phyloP scores from a whole-genome alignment of 2,113 vertebrate genomes.

The Gallinago undulata region DNA sequence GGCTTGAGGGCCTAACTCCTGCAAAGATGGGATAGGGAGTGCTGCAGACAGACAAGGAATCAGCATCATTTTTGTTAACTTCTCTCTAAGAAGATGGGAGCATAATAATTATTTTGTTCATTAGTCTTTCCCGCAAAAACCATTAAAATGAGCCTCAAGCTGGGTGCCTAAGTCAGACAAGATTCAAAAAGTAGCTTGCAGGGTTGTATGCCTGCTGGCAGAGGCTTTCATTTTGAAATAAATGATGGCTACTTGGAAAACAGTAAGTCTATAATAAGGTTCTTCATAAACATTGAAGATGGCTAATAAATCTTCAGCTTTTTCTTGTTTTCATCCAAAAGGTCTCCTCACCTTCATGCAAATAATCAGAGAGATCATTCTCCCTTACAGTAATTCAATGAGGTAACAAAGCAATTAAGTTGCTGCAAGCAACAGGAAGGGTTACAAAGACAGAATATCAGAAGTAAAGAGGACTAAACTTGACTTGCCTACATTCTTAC shows the following conservation, averaged over 20 bases:
- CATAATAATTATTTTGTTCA: background rate
- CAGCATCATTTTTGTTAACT: background rate
- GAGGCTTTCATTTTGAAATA: background rate
- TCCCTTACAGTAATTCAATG: background rate
- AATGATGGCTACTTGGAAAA: background rate
- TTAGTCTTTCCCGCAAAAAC: background rate
- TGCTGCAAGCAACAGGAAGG: background rate
- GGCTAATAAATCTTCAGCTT: background rate
- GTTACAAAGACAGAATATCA: background rate
- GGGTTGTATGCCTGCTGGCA: rapidly evolving
- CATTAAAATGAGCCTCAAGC: background rate
- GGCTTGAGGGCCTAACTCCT: background rate
- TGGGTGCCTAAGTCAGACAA: background rate
- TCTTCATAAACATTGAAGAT: background rate
- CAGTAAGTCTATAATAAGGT: background rate
- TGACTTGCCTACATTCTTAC: background rate
- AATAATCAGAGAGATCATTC: background rate
- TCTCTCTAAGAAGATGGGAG: background rate
- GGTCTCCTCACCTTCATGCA: background rate
- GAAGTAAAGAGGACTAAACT: background rate
- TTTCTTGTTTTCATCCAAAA: background rate
- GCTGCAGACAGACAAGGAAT: background rate
- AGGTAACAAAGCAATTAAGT: background rate
- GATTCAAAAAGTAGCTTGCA: background rate
- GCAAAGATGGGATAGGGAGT: background rate